Evolutionary conservation across 1,140 invertebrate species (phyloP).

Genomic region (Lucilia cuprina): DNA sequence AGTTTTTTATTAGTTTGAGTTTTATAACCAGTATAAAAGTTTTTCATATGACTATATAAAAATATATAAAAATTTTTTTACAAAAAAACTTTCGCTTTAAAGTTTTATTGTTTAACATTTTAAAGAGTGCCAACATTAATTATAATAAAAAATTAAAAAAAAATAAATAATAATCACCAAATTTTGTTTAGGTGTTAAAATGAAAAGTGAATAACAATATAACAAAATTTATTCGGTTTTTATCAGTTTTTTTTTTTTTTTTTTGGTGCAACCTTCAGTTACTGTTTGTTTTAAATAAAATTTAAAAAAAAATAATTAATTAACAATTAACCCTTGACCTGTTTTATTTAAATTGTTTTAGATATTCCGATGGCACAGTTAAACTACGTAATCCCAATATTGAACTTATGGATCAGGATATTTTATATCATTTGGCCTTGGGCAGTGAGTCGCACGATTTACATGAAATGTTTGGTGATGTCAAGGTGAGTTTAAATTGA

Average conservation of each 20-base stretch:
- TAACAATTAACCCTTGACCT: not conserved
- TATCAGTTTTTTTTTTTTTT: not conserved
- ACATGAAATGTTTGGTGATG: conserved; percentile 94
- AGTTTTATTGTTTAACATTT: too few species aligned
- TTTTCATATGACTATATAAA: too few species aligned
- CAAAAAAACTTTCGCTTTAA: too few species aligned
- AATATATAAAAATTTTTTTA: too few species aligned
- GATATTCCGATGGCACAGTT: conserved; percentile 83
- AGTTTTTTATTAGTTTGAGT: too few species aligned
- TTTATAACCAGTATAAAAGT: too few species aligned
- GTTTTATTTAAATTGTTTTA: conserved; percentile 53
- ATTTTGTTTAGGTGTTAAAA: not conserved
- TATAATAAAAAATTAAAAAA: too few species aligned
- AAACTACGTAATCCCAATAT: conserved; percentile 86
- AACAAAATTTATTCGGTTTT: not conserved
- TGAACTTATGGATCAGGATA: conserved; percentile 91
- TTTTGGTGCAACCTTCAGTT: too few species aligned
- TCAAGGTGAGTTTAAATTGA: conserved; percentile 76
- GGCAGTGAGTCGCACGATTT: conserved; percentile 91
- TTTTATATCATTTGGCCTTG: conserved; percentile 92
- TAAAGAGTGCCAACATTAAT: too few species aligned
- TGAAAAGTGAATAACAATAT: not conserved
- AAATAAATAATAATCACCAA: too few species aligned
- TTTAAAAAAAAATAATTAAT: too few species aligned
- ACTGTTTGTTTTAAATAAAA: not conserved